Percentiles rank a stretch among this genome's conserved stretches.
phyloP scores from a whole-genome alignment of 2,888 invertebrate genomes.

The Vesta saturnalis region DNA sequence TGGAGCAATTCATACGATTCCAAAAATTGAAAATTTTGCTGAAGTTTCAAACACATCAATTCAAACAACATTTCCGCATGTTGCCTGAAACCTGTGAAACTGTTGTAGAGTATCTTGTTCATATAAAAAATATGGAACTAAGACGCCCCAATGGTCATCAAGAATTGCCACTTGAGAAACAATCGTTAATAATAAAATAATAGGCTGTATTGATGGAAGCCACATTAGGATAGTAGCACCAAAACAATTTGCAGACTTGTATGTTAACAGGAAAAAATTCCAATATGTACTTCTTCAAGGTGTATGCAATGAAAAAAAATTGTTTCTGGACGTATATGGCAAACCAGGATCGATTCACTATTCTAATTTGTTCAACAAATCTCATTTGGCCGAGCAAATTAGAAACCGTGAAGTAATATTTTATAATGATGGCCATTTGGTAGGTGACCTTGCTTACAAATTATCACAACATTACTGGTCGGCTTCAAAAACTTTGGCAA shows the following conservation, averaged over 20 bases:
- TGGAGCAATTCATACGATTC: not conserved
- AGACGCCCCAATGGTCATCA: not conserved
- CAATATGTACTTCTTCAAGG: not conserved
- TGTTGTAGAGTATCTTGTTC: not conserved
- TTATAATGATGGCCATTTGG: not conserved
- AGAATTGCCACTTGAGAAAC: too few relatives aligned
- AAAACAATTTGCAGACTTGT: slow-evolving; percentile 1
- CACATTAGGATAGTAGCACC: slow-evolving; percentile 3
- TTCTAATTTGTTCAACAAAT: not conserved
- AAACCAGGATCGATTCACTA: slow-evolving; percentile 4
- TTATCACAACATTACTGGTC: slow-evolving; percentile 1
- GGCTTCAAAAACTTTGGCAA: not conserved
- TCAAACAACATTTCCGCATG: too few relatives aligned
- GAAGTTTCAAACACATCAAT: too few relatives aligned
- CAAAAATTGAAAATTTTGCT: not conserved
- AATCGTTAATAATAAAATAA: not conserved
- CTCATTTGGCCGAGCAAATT: slow-evolving; percentile 9
- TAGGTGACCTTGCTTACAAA: slow-evolving; percentile 3
- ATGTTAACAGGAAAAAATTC: not conserved
- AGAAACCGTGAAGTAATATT: not conserved
- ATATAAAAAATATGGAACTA: not conserved
- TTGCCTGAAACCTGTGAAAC: too few relatives aligned
- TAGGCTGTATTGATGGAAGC: slow-evolving; percentile 1
- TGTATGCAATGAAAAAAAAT: slow-evolving; percentile 1
- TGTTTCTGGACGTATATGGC: slow-evolving; percentile 1